These are phyloP conservation scores for Sogatella furcifera DNA, from an alignment of 1,140 invertebrate genomes.

Conservation along the genomic window DNA sequence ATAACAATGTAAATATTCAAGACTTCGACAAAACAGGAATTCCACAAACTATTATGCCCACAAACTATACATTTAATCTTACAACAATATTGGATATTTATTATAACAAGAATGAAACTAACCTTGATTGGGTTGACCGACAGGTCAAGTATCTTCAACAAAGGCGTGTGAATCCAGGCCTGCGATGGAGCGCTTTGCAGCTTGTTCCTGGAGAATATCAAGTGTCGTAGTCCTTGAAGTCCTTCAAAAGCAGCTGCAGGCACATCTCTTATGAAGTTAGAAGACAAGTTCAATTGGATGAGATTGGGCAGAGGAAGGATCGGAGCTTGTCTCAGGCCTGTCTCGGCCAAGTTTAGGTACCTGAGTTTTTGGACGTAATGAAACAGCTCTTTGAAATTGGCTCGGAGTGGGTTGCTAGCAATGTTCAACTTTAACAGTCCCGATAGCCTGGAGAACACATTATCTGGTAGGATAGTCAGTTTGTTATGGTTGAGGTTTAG, in stretches of 20 bases:
- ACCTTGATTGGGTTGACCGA: conserved; percentile 53
- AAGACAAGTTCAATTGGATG: conserved; percentile 61
- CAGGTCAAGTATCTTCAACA: conserved; percentile 48
- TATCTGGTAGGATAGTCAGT: conserved; percentile 75
- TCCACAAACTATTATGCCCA: too few species aligned
- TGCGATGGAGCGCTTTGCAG: conserved; percentile 50
- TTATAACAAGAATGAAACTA: conserved; percentile 10
- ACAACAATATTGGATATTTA: too few species aligned
- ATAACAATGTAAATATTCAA: too few species aligned
- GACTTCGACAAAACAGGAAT: too few species aligned
- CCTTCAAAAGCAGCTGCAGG: conserved; percentile 49
- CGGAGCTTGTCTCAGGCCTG: conserved; percentile 61
- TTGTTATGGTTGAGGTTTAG: conserved; percentile 70
- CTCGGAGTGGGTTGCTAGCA: conserved; percentile 65
- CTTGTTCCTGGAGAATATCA: conserved; percentile 55
- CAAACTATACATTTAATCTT: too few species aligned
- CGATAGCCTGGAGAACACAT: conserved; percentile 72
- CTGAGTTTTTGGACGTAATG: conserved; percentile 72
- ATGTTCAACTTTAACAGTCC: conserved; percentile 67
- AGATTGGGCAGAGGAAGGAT: conserved; percentile 57
- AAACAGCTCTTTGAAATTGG: conserved; percentile 83
- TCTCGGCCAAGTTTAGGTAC: conserved; percentile 58
- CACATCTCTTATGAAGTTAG: conserved; percentile 53
- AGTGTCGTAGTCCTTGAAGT: conserved; percentile 46
- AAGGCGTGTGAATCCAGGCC: conserved; percentile 42